Base-by-base conservation (phyloP, 1,140 invertebrate genomes). In the Zophobas atratus region DNA sequence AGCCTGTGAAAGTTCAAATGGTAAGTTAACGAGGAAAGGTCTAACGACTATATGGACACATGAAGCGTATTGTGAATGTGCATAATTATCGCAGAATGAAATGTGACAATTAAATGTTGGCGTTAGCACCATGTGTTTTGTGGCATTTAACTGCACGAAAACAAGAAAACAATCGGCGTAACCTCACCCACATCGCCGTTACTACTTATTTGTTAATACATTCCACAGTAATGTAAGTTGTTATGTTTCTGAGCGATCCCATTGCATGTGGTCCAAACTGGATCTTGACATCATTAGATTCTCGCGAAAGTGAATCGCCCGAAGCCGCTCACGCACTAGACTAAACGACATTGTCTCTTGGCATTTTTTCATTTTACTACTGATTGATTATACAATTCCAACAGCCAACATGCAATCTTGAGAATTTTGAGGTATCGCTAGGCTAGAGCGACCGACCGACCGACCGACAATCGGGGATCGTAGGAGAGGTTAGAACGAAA, bases 211-310 rank as follows among this genome's bases (percentile, higher is more conserved):
- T 73, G 55, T 56, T 73, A 73, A 56, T 73, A 73, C 71, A 73
- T 73, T 73, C 71, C 71, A 53, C 43, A 67, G 71, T 73, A 73
- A 73, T 73, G 71, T 71, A 78, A 57, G 77, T 74, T 78, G 77
- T 72, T 78, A 57, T 78, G 56, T 73, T 77, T 67, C 70, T 78
- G 55, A 53, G 35, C 70, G 70, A 71, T 60, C 72, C 72, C 70
- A 74, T 78, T 75, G 71, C 72, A 78, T 78, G 77, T 78, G 77
- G 77, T 78, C 77, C 53, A 67, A 63, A 56, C 43, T 78, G 77
- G 77, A 75, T 70, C 71, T 78, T 78, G 77, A 78, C 77, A 78
- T 78, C 77, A 78, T 78, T 78, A 78, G 72, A 78, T 78, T 70
- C 71, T 78, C 67, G 77, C 77, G 77, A 78, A 78, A 78, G 77